phyloP scores from a whole-genome alignment of 1,140 invertebrate genomes.

The Diorhabda carinulata region DNA sequence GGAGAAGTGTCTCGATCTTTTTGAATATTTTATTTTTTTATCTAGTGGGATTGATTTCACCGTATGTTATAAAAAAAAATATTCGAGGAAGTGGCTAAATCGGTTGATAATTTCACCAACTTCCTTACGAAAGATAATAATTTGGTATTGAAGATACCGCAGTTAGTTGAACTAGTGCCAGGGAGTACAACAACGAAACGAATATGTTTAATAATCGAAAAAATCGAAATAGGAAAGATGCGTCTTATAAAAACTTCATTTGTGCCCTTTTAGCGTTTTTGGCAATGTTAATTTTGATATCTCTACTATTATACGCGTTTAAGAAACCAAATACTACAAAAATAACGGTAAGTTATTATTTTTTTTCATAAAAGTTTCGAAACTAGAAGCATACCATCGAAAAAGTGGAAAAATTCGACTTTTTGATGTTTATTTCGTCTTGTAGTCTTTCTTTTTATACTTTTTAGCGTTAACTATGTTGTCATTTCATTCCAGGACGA shows the following conservation, averaged over 20 bases:
- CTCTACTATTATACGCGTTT: neutral
- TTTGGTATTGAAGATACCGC: no score
- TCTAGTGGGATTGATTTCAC: no score
- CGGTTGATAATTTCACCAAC: no score
- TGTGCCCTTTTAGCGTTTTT: slow-evolving; percentile 13
- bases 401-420: neutral
- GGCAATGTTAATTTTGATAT: slow-evolving; percentile 11
- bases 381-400: neutral
- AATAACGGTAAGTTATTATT: neutral
- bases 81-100: no score
- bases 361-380: no score
- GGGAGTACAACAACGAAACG: no score
- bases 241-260: slow-evolving; percentile 9
- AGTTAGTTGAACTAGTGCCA: no score
- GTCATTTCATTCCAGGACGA: neutral
- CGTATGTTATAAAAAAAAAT: no score
- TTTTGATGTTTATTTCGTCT: neutral
- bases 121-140: no score
- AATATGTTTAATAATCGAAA: no score
- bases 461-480: neutral
- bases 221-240: slow-evolving; percentile 1
- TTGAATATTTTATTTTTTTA: no score
- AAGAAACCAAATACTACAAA: neutral
- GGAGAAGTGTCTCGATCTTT: no score
- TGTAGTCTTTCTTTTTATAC: neutral